A percentile compares a stretch with the other conserved stretches of the same genome.
Evolutionary conservation across 2,797 vertebrate genomes (phyloP).

Genomic region (Neopelma chrysocephalum): DNA sequence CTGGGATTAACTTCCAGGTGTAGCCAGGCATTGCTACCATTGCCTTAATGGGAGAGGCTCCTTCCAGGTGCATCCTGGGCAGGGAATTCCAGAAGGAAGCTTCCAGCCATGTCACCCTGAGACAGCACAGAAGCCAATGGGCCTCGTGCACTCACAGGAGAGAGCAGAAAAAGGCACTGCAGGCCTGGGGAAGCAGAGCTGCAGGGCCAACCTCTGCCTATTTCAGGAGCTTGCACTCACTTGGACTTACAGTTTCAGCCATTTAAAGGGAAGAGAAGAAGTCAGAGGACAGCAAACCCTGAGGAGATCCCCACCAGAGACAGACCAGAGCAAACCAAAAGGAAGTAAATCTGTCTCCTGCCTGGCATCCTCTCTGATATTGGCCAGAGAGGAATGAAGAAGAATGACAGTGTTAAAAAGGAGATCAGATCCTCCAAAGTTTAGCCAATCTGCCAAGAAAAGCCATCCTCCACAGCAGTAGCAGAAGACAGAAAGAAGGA

Average conservation of each 20-base stretch:
- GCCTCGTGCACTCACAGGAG: rapidly evolving
- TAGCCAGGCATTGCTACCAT: neutral
- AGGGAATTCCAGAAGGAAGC: neutral
- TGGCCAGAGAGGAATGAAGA: neutral
- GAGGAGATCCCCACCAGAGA: neutral
- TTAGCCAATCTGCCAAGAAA: neutral
- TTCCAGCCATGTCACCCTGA: neutral
- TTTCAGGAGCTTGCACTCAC: neutral
- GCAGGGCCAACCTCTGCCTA: neutral
- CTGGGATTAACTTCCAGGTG: neutral
- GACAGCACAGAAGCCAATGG: neutral
- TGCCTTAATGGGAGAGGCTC: neutral
- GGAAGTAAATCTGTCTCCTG: neutral
- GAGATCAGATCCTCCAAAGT: neutral
- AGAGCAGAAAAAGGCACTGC: neutral
- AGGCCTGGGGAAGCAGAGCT: neutral
- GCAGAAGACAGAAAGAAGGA: neutral
- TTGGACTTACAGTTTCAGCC: neutral
- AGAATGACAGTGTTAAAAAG: neutral
- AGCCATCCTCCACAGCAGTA: neutral
- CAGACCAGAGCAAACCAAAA: neutral
- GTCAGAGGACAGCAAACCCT: neutral
- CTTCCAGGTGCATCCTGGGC: neutral
- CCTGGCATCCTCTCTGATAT: neutral
- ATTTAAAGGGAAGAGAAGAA: neutral